These are phyloP conservation scores for Hypsibius dujardini DNA, from an alignment of 1,140 invertebrate species.

Conservation along the genomic window DNA sequence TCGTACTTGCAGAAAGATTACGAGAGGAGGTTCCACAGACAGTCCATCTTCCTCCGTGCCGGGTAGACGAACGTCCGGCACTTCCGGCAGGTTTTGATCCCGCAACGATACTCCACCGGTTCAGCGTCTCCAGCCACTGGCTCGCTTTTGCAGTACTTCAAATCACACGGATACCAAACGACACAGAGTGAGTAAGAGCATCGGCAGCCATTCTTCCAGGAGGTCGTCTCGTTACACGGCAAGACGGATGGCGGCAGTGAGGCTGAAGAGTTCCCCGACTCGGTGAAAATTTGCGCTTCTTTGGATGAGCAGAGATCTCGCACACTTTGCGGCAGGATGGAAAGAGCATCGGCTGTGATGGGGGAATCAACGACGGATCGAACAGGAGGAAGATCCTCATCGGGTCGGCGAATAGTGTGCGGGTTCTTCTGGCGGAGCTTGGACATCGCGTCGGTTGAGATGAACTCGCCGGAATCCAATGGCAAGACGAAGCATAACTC, in stretches of 20 bases:
- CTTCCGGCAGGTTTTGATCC: constrained; percentile 79
- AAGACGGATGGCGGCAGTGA: too few species aligned
- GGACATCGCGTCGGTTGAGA: constrained; percentile 87
- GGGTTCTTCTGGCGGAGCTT: constrained; percentile 81
- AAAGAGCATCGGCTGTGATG: too few species aligned
- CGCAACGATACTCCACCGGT: constrained; percentile 59
- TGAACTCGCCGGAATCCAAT: constrained; percentile 67
- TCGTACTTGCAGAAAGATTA: too few species aligned
- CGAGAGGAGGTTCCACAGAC: too few species aligned
- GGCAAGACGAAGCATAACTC: constrained; percentile 82
- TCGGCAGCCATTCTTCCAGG: too few species aligned
- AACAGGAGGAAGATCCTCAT: constrained; percentile 68
- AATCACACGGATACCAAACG: constrained; percentile 72
- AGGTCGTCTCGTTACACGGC: too few species aligned
- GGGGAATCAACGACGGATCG: too few species aligned
- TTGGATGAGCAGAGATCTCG: too few species aligned
- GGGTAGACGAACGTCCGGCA: constrained; percentile 69
- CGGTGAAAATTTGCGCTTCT: too few species aligned
- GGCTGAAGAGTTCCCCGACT: too few species aligned
- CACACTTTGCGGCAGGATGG: too few species aligned
- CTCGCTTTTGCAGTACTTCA: constrained; percentile 76
- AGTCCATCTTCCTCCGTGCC: constrained; percentile 59
- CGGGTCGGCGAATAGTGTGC: constrained; percentile 58
- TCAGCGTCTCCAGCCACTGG: constrained; percentile 36
- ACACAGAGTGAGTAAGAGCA: constrained; percentile 66